These are phyloP conservation scores for Gonocerus acuteangulatus DNA, from an alignment of 2,888 invertebrate species.

Conservation along the genomic window DNA sequence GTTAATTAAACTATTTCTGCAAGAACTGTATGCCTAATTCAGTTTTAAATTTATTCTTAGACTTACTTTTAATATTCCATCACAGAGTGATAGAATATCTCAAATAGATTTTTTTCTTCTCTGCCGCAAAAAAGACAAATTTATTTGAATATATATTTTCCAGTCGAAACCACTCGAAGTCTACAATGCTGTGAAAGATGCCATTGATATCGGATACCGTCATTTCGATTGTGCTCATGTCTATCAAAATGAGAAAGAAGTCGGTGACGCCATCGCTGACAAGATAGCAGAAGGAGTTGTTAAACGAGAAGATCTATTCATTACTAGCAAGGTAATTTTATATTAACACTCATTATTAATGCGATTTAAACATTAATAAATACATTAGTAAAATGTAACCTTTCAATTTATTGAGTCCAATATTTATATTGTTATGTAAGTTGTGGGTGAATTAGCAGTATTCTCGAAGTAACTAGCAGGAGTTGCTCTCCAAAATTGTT, in stretches of 20 bases:
- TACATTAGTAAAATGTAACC: neutral
- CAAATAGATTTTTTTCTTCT: no score
- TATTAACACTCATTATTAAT: neutral
- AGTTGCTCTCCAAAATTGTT: no score
- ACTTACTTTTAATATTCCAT: no score
- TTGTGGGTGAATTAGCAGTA: no score
- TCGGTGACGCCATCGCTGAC: slow-evolving; percentile 55
- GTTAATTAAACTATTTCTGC: no score
- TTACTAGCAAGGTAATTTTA: slow-evolving; percentile 53
- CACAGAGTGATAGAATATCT: no score
- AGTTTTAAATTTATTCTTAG: no score
- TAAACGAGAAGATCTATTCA: slow-evolving; percentile 61
- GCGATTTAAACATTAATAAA: neutral
- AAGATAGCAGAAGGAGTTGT: slow-evolving; percentile 59
- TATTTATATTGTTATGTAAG: no score
- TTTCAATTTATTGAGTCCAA: neutral
- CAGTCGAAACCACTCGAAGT: slow-evolving; percentile 61
- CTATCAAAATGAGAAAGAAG: slow-evolving; percentile 63
- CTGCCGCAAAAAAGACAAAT: no score
- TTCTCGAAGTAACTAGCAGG: no score
- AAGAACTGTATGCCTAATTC: no score
- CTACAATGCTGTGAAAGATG: slow-evolving; percentile 58
- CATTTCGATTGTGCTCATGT: slow-evolving; percentile 66
- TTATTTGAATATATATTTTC: neutral
- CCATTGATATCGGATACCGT: slow-evolving; percentile 68